phyloP scores from a whole-genome alignment of 2,797 vertebrate species.

The Tiaroga cobitis region DNA sequence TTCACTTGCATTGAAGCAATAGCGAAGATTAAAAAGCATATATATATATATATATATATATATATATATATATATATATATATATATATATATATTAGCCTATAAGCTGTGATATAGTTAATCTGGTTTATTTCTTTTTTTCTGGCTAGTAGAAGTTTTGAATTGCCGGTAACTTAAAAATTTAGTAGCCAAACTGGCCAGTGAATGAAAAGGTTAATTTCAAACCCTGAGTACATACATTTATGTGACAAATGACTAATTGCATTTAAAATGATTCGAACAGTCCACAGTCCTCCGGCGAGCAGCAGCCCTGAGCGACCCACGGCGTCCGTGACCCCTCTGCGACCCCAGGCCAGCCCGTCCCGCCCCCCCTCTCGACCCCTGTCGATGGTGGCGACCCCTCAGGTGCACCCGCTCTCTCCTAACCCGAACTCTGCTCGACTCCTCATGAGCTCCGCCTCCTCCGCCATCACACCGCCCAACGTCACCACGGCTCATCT shows the following conservation, averaged over 20 bases:
- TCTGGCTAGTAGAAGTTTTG: too few species aligned
- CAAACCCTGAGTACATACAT: not conserved
- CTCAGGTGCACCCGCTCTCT: slow-evolving; percentile 68
- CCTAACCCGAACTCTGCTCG: slow-evolving; percentile 72
- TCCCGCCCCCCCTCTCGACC: slow-evolving; percentile 87
- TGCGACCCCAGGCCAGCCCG: slow-evolving; percentile 88
- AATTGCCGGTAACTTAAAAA: too few species aligned
- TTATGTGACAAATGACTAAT: not conserved
- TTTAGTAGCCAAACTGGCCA: too few species aligned
- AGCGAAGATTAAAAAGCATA: too few species aligned
- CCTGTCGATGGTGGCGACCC: slow-evolving; percentile 83
- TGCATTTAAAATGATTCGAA: not conserved
- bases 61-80: too few species aligned
- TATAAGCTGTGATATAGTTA: too few species aligned
- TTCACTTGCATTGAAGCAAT: too few species aligned
- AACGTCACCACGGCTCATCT: slow-evolving; percentile 87
- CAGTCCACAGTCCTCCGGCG: slow-evolving; percentile 80
- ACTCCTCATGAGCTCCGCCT: slow-evolving; percentile 85
- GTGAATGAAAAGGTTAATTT: too few species aligned
- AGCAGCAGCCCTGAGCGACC: slow-evolving; percentile 87
- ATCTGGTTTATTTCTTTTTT: too few species aligned
- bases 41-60: too few species aligned
- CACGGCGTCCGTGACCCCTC: slow-evolving; percentile 83
- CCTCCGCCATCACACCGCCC: slow-evolving; percentile 90
- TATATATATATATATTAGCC: too few species aligned